A percentile compares a stretch with the other conserved stretches of the same genome.
Conservation (phyloP, 1,140 invertebrate genomes). For the Trypoxylus dichotomus region DNA sequence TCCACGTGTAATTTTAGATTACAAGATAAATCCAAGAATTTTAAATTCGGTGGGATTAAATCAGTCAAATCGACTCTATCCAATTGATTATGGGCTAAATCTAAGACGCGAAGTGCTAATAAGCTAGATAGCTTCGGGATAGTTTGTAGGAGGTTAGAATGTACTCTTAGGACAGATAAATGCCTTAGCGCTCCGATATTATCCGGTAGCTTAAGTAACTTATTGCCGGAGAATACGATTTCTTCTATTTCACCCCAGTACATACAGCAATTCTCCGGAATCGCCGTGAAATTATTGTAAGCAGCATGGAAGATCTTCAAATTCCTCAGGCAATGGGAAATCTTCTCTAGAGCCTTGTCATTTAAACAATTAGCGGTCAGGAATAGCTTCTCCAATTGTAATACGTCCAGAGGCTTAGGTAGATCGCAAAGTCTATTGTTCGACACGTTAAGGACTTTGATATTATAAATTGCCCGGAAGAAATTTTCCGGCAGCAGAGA, state of each 20-base stretch:
- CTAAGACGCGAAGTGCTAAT: conserved; percentile 74
- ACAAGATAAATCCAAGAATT: conserved; percentile 83
- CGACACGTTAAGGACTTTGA: conserved; percentile 74
- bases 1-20: conserved; percentile 80
- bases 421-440: conserved; percentile 74
- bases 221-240: conserved; percentile 80
- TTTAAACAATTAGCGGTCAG: conserved; percentile 77
- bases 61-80: conserved; percentile 74
- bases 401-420: conserved; percentile 59
- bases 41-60: conserved; percentile 76
- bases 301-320: conserved; percentile 74
- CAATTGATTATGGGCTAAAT: conserved; percentile 82
- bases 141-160: conserved; percentile 76
- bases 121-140: conserved; percentile 76
- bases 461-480: conserved; percentile 69
- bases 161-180: conserved; percentile 74
- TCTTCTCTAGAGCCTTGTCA: conserved; percentile 68
- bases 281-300: conserved; percentile 73
- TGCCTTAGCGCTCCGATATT: conserved; percentile 72
- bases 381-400: conserved; percentile 71
- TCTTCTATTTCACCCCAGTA: conserved; percentile 80
- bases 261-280: conserved; percentile 74
- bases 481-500: conserved; percentile 73
- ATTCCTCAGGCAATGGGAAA: conserved; percentile 58
- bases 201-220: conserved; percentile 74